Evolutionary conservation across 2,113 vertebrate species (phyloP).

Genomic region (human): GRCh38 chr14:59075501-59076000

Average conservation of each 20-base stretch:
- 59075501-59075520: conserved; percentile 5
- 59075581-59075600: not conserved
- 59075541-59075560: not conserved
- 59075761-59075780: not conserved
- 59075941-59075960: not conserved
- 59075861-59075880: not conserved
- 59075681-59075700: not conserved
- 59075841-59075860: not conserved
- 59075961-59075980: not conserved
- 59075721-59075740: not conserved
- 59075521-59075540: not conserved
- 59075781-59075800: not conserved
- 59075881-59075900: not conserved
- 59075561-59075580: not conserved
- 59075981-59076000: not conserved
- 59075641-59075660: not conserved
- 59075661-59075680: not conserved
- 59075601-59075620: not conserved
- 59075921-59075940: not conserved
- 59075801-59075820: not conserved
- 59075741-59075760: not conserved
- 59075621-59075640: not conserved
- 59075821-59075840: not conserved
- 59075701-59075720: not conserved
- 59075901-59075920: not conserved